Evolutionary conservation across 2,113 vertebrate genomes (phyloP).

Genomic region (Benitochromis conjunctus): DNA sequence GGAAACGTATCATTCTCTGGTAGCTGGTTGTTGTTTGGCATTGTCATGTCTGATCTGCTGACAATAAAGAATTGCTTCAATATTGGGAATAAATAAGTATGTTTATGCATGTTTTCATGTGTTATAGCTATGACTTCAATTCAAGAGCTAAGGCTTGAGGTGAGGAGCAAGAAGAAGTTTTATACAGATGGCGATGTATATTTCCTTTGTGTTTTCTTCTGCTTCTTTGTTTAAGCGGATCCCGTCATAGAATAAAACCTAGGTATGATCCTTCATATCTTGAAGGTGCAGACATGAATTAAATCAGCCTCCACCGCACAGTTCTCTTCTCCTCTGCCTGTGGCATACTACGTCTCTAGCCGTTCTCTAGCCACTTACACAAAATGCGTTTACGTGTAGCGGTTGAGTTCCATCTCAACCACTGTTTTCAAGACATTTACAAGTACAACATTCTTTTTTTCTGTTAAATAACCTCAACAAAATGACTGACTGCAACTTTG

Average conservation of each 20-base stretch:
- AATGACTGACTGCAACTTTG: background rate
- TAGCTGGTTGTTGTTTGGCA: background rate
- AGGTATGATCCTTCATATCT: background rate
- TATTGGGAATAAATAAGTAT: background rate
- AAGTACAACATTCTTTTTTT: background rate
- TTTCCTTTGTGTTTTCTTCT: background rate
- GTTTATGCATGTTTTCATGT: background rate
- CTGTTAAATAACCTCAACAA: background rate
- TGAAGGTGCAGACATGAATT: background rate
- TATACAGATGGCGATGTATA: background rate
- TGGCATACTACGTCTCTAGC: background rate
- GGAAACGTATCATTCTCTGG: background rate
- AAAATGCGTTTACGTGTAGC: accelerated
- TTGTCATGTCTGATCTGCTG: background rate
- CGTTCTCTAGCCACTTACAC: background rate
- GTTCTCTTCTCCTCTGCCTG: background rate
- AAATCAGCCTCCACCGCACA: background rate
- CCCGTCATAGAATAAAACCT: background rate
- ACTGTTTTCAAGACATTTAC: background rate
- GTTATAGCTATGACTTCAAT: background rate
- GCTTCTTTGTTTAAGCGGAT: background rate
- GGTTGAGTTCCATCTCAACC: background rate
- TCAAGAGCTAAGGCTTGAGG: background rate
- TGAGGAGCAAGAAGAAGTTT: background rate
- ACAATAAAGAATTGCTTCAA: background rate